A percentile compares a stretch with the other conserved stretches of the same genome.
These are phyloP conservation scores for Drosophila gaucha DNA, from an alignment of 2,888 invertebrate genomes.

Conservation along the genomic window DNA sequence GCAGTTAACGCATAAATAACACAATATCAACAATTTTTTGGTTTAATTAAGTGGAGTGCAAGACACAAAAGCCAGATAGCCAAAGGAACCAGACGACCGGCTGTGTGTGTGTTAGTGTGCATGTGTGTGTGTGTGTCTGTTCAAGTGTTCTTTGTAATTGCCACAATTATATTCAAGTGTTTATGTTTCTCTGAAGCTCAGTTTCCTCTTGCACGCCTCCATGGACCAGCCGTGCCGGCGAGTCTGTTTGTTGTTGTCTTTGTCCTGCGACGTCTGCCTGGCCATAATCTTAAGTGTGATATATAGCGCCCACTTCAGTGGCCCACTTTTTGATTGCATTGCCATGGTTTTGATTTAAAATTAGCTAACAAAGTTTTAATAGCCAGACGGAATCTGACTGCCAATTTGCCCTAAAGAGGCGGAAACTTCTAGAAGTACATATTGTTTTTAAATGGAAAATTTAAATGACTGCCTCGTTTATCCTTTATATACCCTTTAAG, in stretches of 20 bases:
- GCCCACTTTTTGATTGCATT: constrained; percentile 46
- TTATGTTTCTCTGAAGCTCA: constrained; percentile 37
- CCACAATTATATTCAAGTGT: constrained; percentile 68
- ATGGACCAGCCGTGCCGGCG: constrained; percentile 10
- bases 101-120: constrained; percentile 1
- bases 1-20: constrained; percentile 44
- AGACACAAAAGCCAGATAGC: constrained; percentile 6
- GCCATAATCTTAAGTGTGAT: constrained; percentile 55
- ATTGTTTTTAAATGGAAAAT: no score
- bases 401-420: neutral
- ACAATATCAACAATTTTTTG: constrained; percentile 61
- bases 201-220: constrained; percentile 8
- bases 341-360: constrained; percentile 40
- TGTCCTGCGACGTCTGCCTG: constrained; percentile 13
- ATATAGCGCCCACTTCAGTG: constrained; percentile 43
- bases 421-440: no score
- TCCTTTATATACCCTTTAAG: no score
- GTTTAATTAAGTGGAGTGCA: constrained; percentile 67
- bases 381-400: constrained; percentile 22
- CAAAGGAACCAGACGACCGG: neutral
- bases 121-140: constrained; percentile 3
- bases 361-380: constrained; percentile 43
- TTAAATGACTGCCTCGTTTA: no score
- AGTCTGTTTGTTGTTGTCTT: constrained; percentile 20
- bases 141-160: constrained; percentile 56